Base-by-base conservation (phyloP, 2,113 vertebrate genomes). In the Rafetus swinhoei region DNA sequence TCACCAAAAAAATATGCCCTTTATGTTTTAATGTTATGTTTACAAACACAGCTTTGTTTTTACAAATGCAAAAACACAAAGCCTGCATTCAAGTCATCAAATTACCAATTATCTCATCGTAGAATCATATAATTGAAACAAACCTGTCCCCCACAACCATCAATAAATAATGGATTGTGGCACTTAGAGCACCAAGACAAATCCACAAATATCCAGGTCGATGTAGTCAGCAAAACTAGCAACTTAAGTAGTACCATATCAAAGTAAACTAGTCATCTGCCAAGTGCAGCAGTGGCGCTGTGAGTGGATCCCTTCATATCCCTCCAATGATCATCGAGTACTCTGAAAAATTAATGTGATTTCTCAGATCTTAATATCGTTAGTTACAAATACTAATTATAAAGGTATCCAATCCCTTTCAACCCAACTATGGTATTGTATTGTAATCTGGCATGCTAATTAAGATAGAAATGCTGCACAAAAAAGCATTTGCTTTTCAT, bases 21-120 rank as follows among this genome's bases (percentile, higher is more conserved):
- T 99, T 98, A 97, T 98, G 97, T 98, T 98, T 95, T 95, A 98
- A 98, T 97, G 97, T 98, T 94, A 91, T 97, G 91, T 98, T 97
- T 97, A 99, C 98, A 99, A 99, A 97, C 96, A 96, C 90, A 94
- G 98, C 98, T 98, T 99, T 99, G 99, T 99, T 97, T 45, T 97
- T 94, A 97, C 89, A 97, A 96, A 96, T 92, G 77, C 91, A 96
- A 97, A 97, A 95, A 97, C 94, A 98, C 98, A 99, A 99, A 97
- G 98, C 97, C 95, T 96, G 97, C 97, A 98, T 98, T 99, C 98
- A 99, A 96, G 94, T 97, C 94, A 97, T 97, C 99, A 98, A 98
- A 98, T 98, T 95, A 98, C 96, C 97, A 97, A 98, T 99, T 99
- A 99, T 98, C 98, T 99, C 98, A 99, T 98, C 98, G 96, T 96